Evolutionary conservation across 2,888 invertebrate species (phyloP).

Genomic region (Halictus ligatus): DNA sequence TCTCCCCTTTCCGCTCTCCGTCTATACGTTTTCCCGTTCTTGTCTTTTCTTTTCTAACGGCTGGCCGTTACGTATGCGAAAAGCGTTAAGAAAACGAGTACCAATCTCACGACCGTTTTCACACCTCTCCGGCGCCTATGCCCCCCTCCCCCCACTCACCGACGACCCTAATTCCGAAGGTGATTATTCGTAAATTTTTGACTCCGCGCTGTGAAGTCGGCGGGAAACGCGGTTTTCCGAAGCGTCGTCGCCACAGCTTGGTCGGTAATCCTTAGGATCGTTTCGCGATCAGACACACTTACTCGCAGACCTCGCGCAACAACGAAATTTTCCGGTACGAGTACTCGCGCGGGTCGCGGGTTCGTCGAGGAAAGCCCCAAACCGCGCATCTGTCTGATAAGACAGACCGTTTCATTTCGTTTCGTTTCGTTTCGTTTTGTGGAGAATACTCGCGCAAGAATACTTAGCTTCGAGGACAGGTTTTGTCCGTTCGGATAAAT

Average conservation of each 20-base stretch:
- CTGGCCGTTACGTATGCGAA: slow-evolving; percentile 42
- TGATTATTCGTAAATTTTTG: neutral
- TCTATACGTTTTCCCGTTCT: neutral
- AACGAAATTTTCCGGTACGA: neutral
- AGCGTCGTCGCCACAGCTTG: neutral
- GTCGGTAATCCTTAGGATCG: neutral
- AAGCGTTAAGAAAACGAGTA: neutral
- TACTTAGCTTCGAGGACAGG: neutral
- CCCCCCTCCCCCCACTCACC: no score
- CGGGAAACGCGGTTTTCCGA: neutral
- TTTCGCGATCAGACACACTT: neutral
- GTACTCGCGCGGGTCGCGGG: slow-evolving; percentile 46
- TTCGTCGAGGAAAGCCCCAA: neutral
- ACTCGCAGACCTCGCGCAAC: neutral
- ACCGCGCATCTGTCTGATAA: neutral
- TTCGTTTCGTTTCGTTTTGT: neutral
- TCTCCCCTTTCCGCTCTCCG: neutral
- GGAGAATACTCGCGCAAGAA: neutral
- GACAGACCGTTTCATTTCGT: neutral
- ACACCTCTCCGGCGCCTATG: no score
- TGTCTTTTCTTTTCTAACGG: slow-evolving; percentile 19
- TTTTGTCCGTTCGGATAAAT: neutral
- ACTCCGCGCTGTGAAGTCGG: neutral
- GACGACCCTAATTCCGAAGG: neutral
- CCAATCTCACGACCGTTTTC: neutral